Percentiles rank a stretch among this genome's conserved stretches.
Conservation (phyloP, 2,113 vertebrate species). For the Cygnus atratus region DNA sequence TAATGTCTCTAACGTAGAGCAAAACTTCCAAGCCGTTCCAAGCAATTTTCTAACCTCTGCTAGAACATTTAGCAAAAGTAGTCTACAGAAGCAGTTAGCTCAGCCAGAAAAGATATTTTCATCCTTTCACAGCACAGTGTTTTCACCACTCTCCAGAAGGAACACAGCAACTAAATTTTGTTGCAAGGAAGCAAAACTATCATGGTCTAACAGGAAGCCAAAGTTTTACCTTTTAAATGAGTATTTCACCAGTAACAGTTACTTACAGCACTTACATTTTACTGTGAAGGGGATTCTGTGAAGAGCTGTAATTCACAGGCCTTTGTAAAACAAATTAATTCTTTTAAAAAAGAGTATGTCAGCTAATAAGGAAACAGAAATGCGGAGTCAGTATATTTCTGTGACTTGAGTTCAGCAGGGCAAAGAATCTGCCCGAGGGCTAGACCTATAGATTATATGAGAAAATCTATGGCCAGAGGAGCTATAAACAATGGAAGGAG, state of each 20-base stretch:
- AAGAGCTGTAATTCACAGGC: background rate
- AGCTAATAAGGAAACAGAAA: background rate
- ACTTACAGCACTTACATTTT: background rate
- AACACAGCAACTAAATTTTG: background rate
- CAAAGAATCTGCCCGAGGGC: background rate
- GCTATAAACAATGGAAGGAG: background rate
- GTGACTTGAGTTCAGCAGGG: background rate
- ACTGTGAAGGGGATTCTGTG: background rate
- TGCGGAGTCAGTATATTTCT: background rate
- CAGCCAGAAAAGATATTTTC: background rate
- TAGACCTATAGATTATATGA: background rate
- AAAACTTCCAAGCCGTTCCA: background rate
- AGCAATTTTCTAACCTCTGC: background rate
- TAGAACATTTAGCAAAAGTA: background rate
- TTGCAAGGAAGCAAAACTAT: background rate
- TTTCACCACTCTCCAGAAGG: background rate
- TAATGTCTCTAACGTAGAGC: background rate
- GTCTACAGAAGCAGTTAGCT: background rate
- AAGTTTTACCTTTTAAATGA: background rate
- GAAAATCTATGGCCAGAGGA: background rate
- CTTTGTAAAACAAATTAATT: background rate
- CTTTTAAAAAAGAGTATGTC: background rate
- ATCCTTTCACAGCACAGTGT: background rate
- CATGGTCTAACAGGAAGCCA: background rate
- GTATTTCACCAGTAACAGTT: background rate